phyloP scores from a whole-genome alignment of 1,140 invertebrate genomes.

The Diabrotica virgifera region DNA sequence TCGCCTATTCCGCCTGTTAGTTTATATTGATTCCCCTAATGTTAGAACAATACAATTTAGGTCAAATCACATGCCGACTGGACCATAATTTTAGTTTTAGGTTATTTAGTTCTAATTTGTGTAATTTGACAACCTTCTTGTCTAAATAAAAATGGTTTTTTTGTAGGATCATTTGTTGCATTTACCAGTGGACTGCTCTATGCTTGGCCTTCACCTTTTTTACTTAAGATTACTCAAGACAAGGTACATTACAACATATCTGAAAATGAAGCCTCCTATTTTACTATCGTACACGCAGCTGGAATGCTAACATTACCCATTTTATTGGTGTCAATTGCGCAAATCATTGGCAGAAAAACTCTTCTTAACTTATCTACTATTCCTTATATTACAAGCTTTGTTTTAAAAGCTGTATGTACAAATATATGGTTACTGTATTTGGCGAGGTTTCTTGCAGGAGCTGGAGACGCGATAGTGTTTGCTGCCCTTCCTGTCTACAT shows the following conservation, averaged over 20 bases:
- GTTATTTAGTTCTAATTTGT: too few relatives aligned
- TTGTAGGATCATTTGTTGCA: background rate
- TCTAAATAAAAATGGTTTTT: background rate
- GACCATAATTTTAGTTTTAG: too few relatives aligned
- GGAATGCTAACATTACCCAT: background rate
- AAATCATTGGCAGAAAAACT: constrained; percentile 36
- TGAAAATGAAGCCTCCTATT: constrained; percentile 18
- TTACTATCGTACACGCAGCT: background rate
- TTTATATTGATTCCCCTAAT: too few relatives aligned
- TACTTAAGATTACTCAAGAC: constrained; percentile 11
- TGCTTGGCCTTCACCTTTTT: constrained; percentile 7
- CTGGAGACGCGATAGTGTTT: constrained; percentile 34
- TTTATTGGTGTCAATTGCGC: constrained; percentile 1
- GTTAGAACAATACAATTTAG: too few relatives aligned
- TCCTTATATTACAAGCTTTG: constrained; percentile 15
- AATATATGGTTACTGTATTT: constrained; percentile 43
- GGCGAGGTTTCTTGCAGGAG: constrained; percentile 32
- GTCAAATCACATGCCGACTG: too few relatives aligned
- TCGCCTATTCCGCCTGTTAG: too few relatives aligned
- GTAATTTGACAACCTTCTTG: too few relatives aligned
- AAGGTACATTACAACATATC: constrained; percentile 16
- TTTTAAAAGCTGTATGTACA: constrained; percentile 21
- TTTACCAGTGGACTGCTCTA: background rate
- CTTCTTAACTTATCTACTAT: constrained; percentile 17
- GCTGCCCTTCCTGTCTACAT: constrained; percentile 32